These are phyloP conservation scores for Cassiopea andromeda DNA, from an alignment of 30 jellyfish, hydroid and myxozoan genomes.

Conservation along the genomic window DNA sequence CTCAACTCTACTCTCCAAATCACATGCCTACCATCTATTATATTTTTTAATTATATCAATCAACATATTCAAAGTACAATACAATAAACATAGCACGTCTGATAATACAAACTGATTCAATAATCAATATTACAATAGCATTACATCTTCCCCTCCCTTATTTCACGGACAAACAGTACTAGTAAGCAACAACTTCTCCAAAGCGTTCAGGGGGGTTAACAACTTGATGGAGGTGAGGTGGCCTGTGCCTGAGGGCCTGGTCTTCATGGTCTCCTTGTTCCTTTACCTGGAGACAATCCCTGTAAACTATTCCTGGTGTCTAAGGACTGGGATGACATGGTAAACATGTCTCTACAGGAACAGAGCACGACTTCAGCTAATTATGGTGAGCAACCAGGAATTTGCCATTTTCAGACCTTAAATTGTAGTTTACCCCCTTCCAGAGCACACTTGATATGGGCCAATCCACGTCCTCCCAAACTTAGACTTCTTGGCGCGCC, in stretches of 20 bases:
- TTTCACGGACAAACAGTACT: background rate
- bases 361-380: background rate
- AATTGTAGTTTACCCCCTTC: slow-evolving; percentile 1
- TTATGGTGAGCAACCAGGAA: background rate
- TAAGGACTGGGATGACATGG: slow-evolving; percentile 17
- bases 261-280: background rate
- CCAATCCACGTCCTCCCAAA: slow-evolving; percentile 7
- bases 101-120: no score
- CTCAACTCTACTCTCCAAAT: no score
- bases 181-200: slow-evolving; percentile 18
- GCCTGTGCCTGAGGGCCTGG: slow-evolving; percentile 1
- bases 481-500: slow-evolving; percentile 10
- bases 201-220: slow-evolving; percentile 24
- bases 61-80: no score
- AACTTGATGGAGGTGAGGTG: slow-evolving; percentile 23
- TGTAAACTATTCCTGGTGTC: slow-evolving; percentile 11
- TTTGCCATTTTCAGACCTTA: background rate
- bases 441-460: background rate
- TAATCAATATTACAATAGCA: background rate
- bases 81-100: no score
- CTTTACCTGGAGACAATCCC: background rate
- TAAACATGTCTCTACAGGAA: slow-evolving; percentile 4
- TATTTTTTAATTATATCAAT: no score
- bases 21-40: no score
- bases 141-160: slow-evolving; percentile 8